A percentile compares a stretch with the other conserved stretches of the same genome.
Evolutionary conservation across 2,113 vertebrate species (phyloP).

Genomic region (Lophotis ruficrista): DNA sequence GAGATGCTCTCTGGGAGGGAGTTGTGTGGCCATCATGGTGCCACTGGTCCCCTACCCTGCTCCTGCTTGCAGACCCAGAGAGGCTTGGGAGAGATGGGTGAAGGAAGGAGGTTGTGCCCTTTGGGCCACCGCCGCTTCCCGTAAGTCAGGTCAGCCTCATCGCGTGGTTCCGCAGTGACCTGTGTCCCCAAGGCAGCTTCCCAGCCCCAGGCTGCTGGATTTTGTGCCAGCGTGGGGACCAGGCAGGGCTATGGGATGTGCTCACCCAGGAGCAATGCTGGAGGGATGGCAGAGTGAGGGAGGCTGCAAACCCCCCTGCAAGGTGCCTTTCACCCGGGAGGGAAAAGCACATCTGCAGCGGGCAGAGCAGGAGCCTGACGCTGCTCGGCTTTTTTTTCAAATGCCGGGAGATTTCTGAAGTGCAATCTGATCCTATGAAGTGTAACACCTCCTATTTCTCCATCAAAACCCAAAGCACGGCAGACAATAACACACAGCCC

Average conservation of each 20-base stretch:
- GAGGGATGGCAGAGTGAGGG: not conserved
- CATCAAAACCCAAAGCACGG: not conserved
- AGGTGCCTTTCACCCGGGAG: not conserved
- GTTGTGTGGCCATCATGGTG: fast-evolving
- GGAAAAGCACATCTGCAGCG: fast-evolving
- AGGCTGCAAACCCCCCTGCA: not conserved
- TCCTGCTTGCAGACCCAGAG: fast-evolving
- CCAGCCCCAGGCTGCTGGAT: not conserved
- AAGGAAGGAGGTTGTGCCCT: not conserved
- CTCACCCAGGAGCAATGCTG: not conserved
- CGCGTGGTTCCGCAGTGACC: not conserved
- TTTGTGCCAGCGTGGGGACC: fast-evolving
- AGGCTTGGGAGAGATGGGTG: not conserved
- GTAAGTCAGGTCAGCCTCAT: not conserved
- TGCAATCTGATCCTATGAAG: not conserved
- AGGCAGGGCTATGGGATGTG: not conserved
- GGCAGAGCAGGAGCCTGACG: not conserved
- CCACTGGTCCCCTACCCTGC: not conserved
- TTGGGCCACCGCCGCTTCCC: not conserved
- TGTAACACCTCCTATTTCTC: not conserved
- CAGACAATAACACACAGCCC: not conserved
- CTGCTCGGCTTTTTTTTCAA: not conserved
- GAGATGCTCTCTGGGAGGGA: not conserved
- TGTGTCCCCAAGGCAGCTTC: not conserved
- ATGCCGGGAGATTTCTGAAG: not conserved